Evolutionary conservation across 2,113 vertebrate genomes (phyloP).

Genomic region (Oncorhynchus clarkii): DNA sequence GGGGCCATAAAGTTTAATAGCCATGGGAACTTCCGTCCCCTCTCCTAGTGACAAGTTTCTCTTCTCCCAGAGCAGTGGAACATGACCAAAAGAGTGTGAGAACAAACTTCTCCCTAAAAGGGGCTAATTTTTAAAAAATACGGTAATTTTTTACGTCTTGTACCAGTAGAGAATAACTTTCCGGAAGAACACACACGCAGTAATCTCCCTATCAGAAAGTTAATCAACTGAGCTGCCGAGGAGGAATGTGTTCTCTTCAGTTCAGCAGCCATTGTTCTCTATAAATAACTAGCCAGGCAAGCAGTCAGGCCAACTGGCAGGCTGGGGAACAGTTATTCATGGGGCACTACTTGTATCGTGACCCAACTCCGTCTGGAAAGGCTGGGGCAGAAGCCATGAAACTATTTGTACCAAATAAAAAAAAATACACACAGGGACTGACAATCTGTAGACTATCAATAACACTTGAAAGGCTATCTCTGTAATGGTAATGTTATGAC

Average conservation of each 20-base stretch:
- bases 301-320: conserved; percentile 12
- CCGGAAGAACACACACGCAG: conserved; percentile 19
- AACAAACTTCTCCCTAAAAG: conserved; percentile 39
- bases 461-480: not conserved
- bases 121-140: conserved; percentile 26
- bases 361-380: not conserved
- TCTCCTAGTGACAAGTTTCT: conserved; percentile 16
- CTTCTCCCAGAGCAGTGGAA: conserved; percentile 34
- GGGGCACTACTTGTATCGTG: not conserved
- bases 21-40: conserved; percentile 51
- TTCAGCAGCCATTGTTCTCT: conserved; percentile 41
- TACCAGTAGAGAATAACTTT: conserved; percentile 25
- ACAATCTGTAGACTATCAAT: not conserved
- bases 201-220: conserved; percentile 30
- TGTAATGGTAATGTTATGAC: not conserved
- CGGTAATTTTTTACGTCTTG: conserved; percentile 10
- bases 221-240: conserved; percentile 30
- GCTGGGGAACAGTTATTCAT: not conserved
- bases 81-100: conserved; percentile 28
- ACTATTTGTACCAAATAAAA: not conserved
- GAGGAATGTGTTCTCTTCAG: conserved; percentile 41
- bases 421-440: not conserved
- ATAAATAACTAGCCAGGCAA: conserved; percentile 53
- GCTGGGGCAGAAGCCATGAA: not conserved
- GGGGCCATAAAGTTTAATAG: conserved; percentile 51